Evolutionary conservation across 2,888 invertebrate genomes (phyloP), one percentile per base, ranked within the genome.

Genomic region (Reticulitermes lucifugus): DNA sequence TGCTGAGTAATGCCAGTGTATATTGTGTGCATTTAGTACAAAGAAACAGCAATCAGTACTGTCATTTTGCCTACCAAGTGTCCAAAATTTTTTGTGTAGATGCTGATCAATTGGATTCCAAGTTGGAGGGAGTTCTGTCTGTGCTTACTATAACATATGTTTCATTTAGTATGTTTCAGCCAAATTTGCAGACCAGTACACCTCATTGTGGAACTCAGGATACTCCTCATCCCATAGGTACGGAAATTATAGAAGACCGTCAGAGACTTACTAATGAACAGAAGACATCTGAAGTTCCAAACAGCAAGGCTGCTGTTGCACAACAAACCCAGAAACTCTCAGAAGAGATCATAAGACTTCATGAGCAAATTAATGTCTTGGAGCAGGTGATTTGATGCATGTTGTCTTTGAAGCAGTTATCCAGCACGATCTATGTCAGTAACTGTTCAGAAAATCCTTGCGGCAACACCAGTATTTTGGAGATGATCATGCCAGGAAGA

Each of bases 311-410:
- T 35, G 25, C 46, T 43, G n/a, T 41, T 70, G 65, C 25, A n/a
- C 22, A 41, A 60, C 81, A 59, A 46, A 51, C 29, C 43, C 73
- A 77, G 77, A 10, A 77, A n/a, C 51, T 77, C 10, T 21, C 82
- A 35, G n/a, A 82, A 29, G 82, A 82, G 35, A 59, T 70, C n/a
- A 25, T 70, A 21, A 46, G 65, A 70, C 70, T 82, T 0, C 65
- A 46, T 25, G 71, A 82, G 14, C 65, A 82, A 82, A 65, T 82
- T 25, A 70, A 51, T 14, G 41, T 82, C 22, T 46, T 82, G 82
- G 82, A 82, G 43, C 82, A 82, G 82, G 82, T 82, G 22, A 79
- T 10, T 25, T 79, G 43, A 55, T 55, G 14, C 18, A 18, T 18
- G 14, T 55, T 55, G 14, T 18, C 55, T 14, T 18, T 18, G 18